Conservation (phyloP, 2,113 vertebrate species). For the Sigmodon hispidus region DNA sequence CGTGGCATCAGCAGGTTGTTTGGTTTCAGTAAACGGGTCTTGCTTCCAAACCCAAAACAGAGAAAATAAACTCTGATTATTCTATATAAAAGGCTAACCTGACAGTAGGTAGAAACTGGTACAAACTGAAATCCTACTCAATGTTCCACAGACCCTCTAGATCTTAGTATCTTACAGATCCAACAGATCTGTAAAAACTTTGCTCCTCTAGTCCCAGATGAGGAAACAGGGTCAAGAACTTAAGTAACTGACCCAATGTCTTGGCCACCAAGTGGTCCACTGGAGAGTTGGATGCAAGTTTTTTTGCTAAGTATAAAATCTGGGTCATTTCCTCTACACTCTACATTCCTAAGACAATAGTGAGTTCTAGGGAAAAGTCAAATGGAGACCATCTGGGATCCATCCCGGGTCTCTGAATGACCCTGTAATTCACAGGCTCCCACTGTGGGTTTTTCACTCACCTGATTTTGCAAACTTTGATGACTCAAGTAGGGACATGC, state of each 20-base stretch:
- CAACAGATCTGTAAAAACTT: conserved; percentile 35
- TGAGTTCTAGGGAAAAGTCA: conserved; percentile 40
- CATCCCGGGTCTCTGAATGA: neutral
- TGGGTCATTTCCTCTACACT: conserved; percentile 54
- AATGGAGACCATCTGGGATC: neutral
- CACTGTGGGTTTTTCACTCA: neutral
- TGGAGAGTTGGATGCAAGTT: neutral
- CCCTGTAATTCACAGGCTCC: neutral
- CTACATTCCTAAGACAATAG: conserved; percentile 50
- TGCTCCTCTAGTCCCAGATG: conserved; percentile 34
- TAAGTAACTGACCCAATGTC: conserved; percentile 42
- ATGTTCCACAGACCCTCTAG: neutral
- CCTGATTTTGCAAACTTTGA: neutral
- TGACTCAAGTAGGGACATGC: neutral
- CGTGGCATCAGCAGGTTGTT: neutral
- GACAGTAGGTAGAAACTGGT: neutral
- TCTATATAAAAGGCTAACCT: neutral
- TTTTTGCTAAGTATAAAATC: conserved; percentile 59
- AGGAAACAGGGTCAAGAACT: conserved; percentile 56
- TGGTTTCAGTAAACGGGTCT: neutral
- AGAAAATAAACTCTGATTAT: neutral
- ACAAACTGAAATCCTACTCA: neutral
- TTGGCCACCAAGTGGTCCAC: conserved; percentile 35
- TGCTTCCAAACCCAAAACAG: conserved; percentile 2
- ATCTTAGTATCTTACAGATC: conserved; percentile 6